Evolutionary conservation across 1,140 invertebrate genomes (phyloP), one percentile per base, ranked within the genome.

Genomic region (Thaumatotibia leucotreta): DNA sequence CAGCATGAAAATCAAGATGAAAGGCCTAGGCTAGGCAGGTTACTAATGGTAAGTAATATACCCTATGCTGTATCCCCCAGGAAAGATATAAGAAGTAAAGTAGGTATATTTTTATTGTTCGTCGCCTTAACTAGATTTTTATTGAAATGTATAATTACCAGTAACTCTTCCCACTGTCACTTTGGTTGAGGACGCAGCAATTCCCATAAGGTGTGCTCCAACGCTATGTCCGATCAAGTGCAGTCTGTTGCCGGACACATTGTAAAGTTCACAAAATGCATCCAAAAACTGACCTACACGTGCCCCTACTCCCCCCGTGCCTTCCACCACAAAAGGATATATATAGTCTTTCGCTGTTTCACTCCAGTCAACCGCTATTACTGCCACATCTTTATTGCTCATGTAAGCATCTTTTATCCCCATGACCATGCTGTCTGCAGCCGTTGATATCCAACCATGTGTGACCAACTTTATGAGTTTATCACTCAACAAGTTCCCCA

Each of bases 151-250:
- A 45, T 45, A 45, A 32, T 64, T 65, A 83, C 92, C 92, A 0
- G 94, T 94, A 1, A 95, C 87, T 74, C 94, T 88, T n/a, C 87
- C 89, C 1, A 94, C 91, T 3, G 91, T 91, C 33, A 86, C 82
- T 62, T 82, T 91, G 1, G 92, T 77, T 32, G 87, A 79, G 24
- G 83, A 84, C 0, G 95, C 96, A 0, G 95, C 94, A 78, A 96
- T 96, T 6, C 96, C 96, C 66, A 95, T 95, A 14, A 97, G 93
- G 66, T 98, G 96, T 0, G 96, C 96, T 5, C 97, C 97, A 9
- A 98, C 91, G 72, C 96, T 97, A 84, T 97, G 96, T 0, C 96
- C 94, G 61, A 95, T 93, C 29, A 95, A 85, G 79, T 95, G 94
- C 22, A 95, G 82, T 20, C 92, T 76, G 66, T 92, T 75, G 0